Conservation (phyloP, 92 coral and sea anemone species). For the Meandrina meandrites region DNA sequence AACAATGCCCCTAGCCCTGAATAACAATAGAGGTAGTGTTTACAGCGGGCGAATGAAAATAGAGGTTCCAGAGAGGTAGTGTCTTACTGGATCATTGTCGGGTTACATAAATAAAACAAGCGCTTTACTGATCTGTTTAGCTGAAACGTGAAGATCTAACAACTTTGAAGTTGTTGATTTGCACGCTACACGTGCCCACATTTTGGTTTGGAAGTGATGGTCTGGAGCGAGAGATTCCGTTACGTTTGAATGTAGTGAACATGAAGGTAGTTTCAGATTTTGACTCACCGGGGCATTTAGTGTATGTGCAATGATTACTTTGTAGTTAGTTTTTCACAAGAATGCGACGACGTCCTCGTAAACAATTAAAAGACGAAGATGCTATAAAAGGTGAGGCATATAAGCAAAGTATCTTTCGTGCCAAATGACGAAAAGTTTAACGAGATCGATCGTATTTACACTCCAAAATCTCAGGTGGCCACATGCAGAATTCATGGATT, state of each 20-base stretch:
- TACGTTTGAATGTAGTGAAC: conserved; percentile 21
- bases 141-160: too few relatives aligned
- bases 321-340: neutral
- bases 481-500: neutral
- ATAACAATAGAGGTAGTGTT: too few relatives aligned
- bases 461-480: neutral
- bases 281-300: neutral
- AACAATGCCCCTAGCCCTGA: too few relatives aligned
- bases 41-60: too few relatives aligned
- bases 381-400: conserved; percentile 1
- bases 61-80: too few relatives aligned
- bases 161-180: too few relatives aligned
- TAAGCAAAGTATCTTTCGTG: neutral
- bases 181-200: conserved; percentile 11
- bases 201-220: neutral
- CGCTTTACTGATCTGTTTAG: too few relatives aligned
- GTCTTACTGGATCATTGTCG: too few relatives aligned
- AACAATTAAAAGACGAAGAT: conserved; percentile 4
- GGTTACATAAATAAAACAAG: too few relatives aligned
- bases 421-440: neutral
- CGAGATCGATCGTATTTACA: neutral
- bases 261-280: conserved; percentile 9
- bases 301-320: neutral
- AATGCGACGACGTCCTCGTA: conserved; percentile 35
- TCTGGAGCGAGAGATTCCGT: conserved; percentile 36